Conservation (phyloP, 2,888 invertebrate species). For the Parasteatoda lunata region DNA sequence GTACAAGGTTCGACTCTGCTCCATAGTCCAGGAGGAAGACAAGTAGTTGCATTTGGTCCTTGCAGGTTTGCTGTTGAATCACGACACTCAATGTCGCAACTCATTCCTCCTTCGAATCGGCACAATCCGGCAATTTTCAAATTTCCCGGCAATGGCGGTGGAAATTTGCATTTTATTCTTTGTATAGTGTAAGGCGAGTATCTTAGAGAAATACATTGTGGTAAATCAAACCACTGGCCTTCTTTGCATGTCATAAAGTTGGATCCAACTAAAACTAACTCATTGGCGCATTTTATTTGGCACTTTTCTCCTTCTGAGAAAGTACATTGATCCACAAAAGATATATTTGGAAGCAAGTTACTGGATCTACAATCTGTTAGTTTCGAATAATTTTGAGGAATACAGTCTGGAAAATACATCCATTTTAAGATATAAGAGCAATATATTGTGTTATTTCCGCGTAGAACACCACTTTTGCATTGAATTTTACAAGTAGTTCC, state of each 20-base stretch:
- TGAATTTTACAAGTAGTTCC: not conserved
- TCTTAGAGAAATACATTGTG: slow-evolving; percentile 4
- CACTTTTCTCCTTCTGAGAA: slow-evolving; percentile 12
- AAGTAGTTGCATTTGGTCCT: slow-evolving; percentile 32
- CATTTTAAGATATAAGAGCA: not conserved
- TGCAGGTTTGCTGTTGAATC: slow-evolving; percentile 7
- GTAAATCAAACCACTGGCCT: not conserved
- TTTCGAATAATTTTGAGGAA: not conserved
- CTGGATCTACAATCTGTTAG: not conserved
- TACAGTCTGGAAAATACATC: not conserved
- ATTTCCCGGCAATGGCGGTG: slow-evolving; percentile 1
- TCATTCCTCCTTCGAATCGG: slow-evolving; percentile 2
- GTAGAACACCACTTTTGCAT: not conserved
- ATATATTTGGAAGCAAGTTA: not conserved
- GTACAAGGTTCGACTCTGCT: slow-evolving; percentile 14
- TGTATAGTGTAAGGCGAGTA: slow-evolving; percentile 2
- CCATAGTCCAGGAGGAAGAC: slow-evolving; percentile 30
- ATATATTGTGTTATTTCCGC: not conserved
- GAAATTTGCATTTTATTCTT: slow-evolving; percentile 8
- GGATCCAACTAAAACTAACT: not conserved
- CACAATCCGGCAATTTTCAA: slow-evolving; percentile 13
- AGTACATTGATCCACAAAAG: not conserved
- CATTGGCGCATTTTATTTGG: not conserved
- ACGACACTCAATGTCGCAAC: slow-evolving; percentile 13
- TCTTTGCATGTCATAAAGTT: not conserved